Evolutionary conservation across 2,113 vertebrate species (phyloP).

Genomic region (Pao palembangensis): DNA sequence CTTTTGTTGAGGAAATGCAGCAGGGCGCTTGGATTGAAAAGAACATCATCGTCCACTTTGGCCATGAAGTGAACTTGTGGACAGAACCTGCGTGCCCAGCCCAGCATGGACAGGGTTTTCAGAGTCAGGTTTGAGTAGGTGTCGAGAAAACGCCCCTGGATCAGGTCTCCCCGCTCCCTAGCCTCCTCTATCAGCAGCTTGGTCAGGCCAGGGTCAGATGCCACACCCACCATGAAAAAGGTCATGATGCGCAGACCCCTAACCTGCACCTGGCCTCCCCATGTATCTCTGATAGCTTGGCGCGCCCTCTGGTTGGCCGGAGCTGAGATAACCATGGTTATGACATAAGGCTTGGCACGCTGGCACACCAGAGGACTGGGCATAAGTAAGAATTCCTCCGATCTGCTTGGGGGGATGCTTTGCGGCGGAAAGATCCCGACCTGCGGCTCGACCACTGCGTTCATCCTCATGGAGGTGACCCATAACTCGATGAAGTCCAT

Average conservation of each 20-base stretch:
- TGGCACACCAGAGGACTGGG: slow-evolving; percentile 68
- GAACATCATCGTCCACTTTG: slow-evolving; percentile 88
- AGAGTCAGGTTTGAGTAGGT: slow-evolving; percentile 85
- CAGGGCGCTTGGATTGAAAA: slow-evolving; percentile 80
- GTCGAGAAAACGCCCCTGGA: slow-evolving; percentile 83
- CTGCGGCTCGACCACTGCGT: slow-evolving; percentile 30
- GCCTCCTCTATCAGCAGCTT: slow-evolving; percentile 75
- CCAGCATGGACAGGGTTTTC: slow-evolving; percentile 82
- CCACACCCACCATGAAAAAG: slow-evolving; percentile 80
- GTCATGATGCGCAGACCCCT: slow-evolving; percentile 75
- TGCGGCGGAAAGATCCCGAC: slow-evolving; percentile 54
- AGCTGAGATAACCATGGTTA: slow-evolving; percentile 78
- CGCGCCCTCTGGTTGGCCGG: slow-evolving; percentile 74
- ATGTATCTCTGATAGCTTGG: slow-evolving; percentile 80
- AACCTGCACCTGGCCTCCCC: slow-evolving; percentile 75
- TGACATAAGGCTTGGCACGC: slow-evolving; percentile 75
- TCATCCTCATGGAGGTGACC: slow-evolving; percentile 69
- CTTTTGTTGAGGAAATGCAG: slow-evolving; percentile 71
- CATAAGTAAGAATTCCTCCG: slow-evolving; percentile 73
- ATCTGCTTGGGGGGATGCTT: slow-evolving; percentile 58
- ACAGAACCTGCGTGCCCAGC: slow-evolving; percentile 79
- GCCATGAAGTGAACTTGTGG: slow-evolving; percentile 77
- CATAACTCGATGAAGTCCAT: slow-evolving; percentile 73
- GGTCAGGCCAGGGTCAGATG: slow-evolving; percentile 49
- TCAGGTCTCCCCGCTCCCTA: slow-evolving; percentile 71